Base-by-base conservation (phyloP, 2,113 vertebrate species). In the Ondatra zibethicus region DNA sequence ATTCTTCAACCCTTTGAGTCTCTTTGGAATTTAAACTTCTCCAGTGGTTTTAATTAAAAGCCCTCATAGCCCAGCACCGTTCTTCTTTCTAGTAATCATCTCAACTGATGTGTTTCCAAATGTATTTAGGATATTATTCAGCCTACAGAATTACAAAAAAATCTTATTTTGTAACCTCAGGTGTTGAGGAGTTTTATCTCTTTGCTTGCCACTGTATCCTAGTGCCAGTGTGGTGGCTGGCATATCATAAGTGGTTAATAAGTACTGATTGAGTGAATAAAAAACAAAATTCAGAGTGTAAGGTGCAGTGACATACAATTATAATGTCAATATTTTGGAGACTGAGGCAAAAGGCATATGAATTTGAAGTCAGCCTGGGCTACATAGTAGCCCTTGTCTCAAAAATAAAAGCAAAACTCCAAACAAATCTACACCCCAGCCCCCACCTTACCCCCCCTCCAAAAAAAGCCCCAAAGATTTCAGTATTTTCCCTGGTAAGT, bases 221-320 rank as follows among this genome's bases (percentile, higher is more conserved):
- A 29, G 87, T n/a, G 23, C 55, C 47, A 58, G 3, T 36, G 63
- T 63, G 42, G 58, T 61, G 70, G 80, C 27, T n/a, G 47, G 61
- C 36, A n/a, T 36, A 4, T 29, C 21, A 12, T 23, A 25, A 39
- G 63, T 23, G 36, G 58, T 25, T 12, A 11, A 58, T 81, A 23
- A 33, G 61, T 27, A 75, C 50, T 31, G 39, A 50, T 4, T 76
- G 61, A 81, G n/a, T 58, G 45, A 94, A 52, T 88, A 55, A 91
- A 90, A 81, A 86, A 90, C 6, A 14, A 90, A 94, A 91, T 92
- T 78, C n/a, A 78, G 42, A 42, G 42, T 65, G 23, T 33, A 36
- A 31, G 3, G 31, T 16, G 23, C 45, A 63, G 4, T 36, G 39
- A 47, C 31, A 65, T 9, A n/a, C 23, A 36, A 47, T n/a, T 50